Base-by-base conservation (phyloP, 2,797 vertebrate species). In the Chloroceryle inda region DNA sequence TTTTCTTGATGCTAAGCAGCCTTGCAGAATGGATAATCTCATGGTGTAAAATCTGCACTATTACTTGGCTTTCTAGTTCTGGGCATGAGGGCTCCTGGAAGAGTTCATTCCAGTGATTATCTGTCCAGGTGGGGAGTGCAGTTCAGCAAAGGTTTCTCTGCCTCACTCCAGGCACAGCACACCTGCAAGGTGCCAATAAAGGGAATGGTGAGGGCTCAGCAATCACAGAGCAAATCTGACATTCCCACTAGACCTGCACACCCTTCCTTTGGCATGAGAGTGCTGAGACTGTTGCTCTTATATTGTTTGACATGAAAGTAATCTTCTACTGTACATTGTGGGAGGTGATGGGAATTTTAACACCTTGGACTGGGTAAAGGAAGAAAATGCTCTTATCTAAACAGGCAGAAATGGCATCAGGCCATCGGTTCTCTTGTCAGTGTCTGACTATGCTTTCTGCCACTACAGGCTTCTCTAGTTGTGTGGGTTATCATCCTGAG, bases 401-500 rank as follows among this genome's bases (percentile, higher is more conserved):
- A 72, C 13, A 83, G 69, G 59, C 18, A 88, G 63, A 88, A 85
- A 77, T 9, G 10, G 22, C 35, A 74, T 24, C 27, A 64, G 33
- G 24, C 21, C n/a, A 64, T 42, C 14, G 10, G 53, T 85, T 69
- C 52, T 56, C 24, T 56, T 94, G 68, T 49, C 68, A 49, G 8
- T 42, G 21, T 84, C 74, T 91, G 73, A 92, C 21, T 75, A 27
- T 61, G 42, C 94, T 90, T 96, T 29, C 4, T 91, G 37, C 35
- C 27, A 17, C 61, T 55, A 55, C 93, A 99, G 99, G 98, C 98
- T 13, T 99, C 99, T 5, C 91, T 99, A 52, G 98, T 98, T 0
- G 98, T 99, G 68, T 99, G 99, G 99, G 98, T 98, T 97, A 98
- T 99, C 94, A 99, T 99, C 96, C 96, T 99, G 96, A 98, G 99